Evolutionary conservation across 2,113 vertebrate genomes (phyloP).

Genomic region (Chloropsis hardwickii): DNA sequence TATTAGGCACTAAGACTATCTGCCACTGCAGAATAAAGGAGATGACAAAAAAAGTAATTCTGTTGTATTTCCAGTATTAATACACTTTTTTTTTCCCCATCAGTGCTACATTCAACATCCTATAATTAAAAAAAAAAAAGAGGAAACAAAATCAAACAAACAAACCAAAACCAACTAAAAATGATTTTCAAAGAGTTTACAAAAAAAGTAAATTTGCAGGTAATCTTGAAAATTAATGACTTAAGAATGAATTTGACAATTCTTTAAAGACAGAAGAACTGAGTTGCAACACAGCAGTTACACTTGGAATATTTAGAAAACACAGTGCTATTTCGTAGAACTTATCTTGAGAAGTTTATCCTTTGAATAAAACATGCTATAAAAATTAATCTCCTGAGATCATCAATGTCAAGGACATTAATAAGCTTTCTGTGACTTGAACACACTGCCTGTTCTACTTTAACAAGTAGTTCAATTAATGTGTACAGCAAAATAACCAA

Average conservation of each 20-base stretch:
- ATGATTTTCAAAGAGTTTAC: background rate
- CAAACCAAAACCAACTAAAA: accelerated
- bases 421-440: background rate
- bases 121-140: background rate
- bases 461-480: background rate
- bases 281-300: background rate
- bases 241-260: background rate
- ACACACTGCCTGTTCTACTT: background rate
- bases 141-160: background rate
- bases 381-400: background rate
- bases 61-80: background rate
- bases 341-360: background rate
- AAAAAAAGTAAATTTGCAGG: background rate
- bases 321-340: background rate
- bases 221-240: background rate
- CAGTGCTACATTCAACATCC: background rate
- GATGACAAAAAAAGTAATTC: background rate
- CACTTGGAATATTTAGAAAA: background rate
- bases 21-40: background rate
- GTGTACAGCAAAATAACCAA: background rate
- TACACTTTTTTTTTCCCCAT: background rate
- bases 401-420: background rate
- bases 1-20: background rate
- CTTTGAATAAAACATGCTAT: background rate
- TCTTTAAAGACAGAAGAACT: background rate